These are phyloP conservation scores for Lanius collurio DNA, from an alignment of 2,113 vertebrate genomes.

Conservation along the genomic window DNA sequence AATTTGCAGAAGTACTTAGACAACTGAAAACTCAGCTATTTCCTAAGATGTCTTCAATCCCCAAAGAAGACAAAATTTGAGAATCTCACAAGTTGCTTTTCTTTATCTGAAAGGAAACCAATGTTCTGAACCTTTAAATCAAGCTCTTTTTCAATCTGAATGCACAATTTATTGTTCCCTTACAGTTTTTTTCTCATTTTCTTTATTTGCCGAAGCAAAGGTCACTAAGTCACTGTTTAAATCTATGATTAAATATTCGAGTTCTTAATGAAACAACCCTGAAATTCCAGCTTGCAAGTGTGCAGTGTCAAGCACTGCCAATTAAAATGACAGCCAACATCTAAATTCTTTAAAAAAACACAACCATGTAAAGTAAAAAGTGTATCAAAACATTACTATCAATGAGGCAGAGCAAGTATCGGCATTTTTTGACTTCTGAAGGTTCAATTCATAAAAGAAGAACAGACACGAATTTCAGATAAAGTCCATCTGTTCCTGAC, in stretches of 20 bases:
- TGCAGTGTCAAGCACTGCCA: background rate
- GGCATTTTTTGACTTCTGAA: background rate
- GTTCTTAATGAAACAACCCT: background rate
- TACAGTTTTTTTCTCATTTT: background rate
- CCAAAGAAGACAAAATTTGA: background rate
- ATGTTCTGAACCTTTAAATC: background rate
- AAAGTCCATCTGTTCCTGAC: background rate
- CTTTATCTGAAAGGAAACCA: background rate
- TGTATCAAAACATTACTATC: background rate
- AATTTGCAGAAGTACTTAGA: background rate
- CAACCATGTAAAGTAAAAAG: background rate
- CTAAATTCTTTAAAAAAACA: background rate
- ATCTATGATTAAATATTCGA: background rate
- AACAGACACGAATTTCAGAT: background rate
- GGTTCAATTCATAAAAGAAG: background rate
- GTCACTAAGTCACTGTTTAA: background rate
- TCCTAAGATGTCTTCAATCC: background rate
- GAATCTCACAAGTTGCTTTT: background rate
- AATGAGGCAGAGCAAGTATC: background rate
- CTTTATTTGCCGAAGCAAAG: slow-evolving; percentile 9
- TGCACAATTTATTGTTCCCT: background rate
- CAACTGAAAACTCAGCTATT: background rate
- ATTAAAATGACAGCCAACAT: background rate
- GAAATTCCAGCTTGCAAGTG: background rate
- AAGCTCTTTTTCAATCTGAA: background rate